Base-by-base conservation (phyloP, 92 coral and sea anemone genomes). In the Nematostella vectensis region DNA sequence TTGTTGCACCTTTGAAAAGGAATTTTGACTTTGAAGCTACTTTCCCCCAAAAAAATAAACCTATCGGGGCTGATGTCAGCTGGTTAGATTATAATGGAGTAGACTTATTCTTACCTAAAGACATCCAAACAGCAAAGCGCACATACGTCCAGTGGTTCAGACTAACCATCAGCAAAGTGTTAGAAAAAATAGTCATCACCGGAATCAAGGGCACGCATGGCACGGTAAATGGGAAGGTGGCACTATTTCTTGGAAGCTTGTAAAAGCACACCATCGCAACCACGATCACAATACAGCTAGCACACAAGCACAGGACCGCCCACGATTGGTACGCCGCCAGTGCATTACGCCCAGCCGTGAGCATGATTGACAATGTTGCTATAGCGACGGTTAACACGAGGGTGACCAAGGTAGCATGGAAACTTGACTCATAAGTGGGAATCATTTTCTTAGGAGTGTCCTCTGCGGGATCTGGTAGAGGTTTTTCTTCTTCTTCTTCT, bases 131-230 rank as follows among this genome's bases (percentile, higher is more conserved):
- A 39, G 40, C 24, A 22, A 39, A 58, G 29, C 63, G 25, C 8
- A 58, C 50, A 39, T 57, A 57, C 6, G 62, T 57, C 62, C 62
- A 57, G 11, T 8, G 15, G 30, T 36, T 57, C 47, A 57, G 43
- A 27, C 27, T 57, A 15, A 57, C 62, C 1, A 57, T 15, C 48
- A 57, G 21, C 11, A 36, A 16, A 18, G 22, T 13, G 19, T 57
- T 36, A 24, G 37, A 22, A 11, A 57, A 33, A 15, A 57, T 4
- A 2, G 47, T 36, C 12, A 37, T 20, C 1, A 57, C 10, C 1
- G 62, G 62, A 30, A 57, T 26, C 31, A 40, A 37, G 25, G 62
- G 62, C 12, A 57, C 23, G 8, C 19, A 33, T 10, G 62, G 62
- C 9, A 57, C 62, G 15, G 20, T 57, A 37, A 57, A 57, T 36